phyloP scores from a whole-genome alignment of 2,888 invertebrate genomes.

The Pilophorus perplexus region DNA sequence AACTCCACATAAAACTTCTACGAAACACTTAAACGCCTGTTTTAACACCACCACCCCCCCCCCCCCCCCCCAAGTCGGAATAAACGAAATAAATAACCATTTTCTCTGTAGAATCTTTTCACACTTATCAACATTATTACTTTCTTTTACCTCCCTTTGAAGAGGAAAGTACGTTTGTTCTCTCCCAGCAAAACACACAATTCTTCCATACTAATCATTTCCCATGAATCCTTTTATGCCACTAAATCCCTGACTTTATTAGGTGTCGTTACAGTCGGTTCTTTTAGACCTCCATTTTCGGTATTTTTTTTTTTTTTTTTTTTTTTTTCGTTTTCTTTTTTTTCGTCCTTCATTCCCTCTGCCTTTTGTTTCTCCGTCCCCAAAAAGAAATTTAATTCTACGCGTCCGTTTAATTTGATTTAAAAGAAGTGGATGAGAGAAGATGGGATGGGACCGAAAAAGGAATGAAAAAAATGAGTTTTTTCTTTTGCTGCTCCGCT shows the following conservation, averaged over 20 bases:
- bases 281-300: too few relatives aligned
- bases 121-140: too few relatives aligned
- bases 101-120: not conserved
- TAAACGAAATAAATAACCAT: conserved; percentile 12
- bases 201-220: too few relatives aligned
- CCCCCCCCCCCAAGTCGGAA: not conserved
- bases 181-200: too few relatives aligned
- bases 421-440: not conserved
- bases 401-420: conserved; percentile 18
- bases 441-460: not conserved
- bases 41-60: not conserved
- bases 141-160: too few relatives aligned
- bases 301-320: too few relatives aligned
- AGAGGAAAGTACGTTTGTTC: too few relatives aligned
- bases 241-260: too few relatives aligned
- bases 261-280: too few relatives aligned
- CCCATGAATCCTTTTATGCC: too few relatives aligned
- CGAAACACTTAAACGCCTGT: too few relatives aligned
- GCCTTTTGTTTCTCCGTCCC: conserved; percentile 10
- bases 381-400: conserved; percentile 11
- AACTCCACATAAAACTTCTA: conserved; percentile 14
- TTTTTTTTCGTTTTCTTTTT: not conserved
- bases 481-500: too few relatives aligned
- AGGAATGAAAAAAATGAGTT: not conserved
- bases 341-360: not conserved